Percentiles rank a stretch among this genome's conserved stretches.
Conservation (phyloP, 2,113 vertebrate genomes). For the Rhinoderma darwinii region DNA sequence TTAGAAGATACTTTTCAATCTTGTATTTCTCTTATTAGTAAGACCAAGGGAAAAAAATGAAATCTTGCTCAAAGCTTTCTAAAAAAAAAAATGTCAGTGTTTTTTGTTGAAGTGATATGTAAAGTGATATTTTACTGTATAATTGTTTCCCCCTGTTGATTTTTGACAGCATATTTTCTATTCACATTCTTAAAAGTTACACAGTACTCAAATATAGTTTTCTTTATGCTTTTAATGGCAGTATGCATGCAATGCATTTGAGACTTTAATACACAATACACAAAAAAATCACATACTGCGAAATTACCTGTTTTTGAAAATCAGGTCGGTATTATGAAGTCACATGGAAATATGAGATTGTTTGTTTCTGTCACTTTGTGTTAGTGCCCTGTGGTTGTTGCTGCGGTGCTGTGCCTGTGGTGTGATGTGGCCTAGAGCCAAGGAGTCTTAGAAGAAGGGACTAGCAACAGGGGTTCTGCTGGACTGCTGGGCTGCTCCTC, state of each 20-base stretch:
- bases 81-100: constrained; percentile 40
- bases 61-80: constrained; percentile 44
- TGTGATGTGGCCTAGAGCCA: too few species aligned
- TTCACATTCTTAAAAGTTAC: neutral
- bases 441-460: too few species aligned
- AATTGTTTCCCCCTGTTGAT: constrained; percentile 11
- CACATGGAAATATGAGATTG: too few species aligned
- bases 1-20: constrained; percentile 57
- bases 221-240: neutral
- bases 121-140: constrained; percentile 28
- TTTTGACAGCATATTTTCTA: neutral
- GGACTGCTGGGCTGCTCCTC: too few species aligned
- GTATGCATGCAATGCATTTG: neutral
- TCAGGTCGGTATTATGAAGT: too few species aligned
- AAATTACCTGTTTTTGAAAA: too few species aligned
- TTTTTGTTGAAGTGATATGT: constrained; percentile 37
- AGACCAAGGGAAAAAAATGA: constrained; percentile 15
- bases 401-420: too few species aligned
- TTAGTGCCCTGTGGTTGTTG: too few species aligned
- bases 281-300: too few species aligned
- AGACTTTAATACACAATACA: neutral
- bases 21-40: constrained; percentile 52
- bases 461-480: too few species aligned
- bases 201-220: too few species aligned
- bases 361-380: too few species aligned